Conservation (phyloP, 1,140 invertebrate species). For the Panagrolaimus sp. region DNA sequence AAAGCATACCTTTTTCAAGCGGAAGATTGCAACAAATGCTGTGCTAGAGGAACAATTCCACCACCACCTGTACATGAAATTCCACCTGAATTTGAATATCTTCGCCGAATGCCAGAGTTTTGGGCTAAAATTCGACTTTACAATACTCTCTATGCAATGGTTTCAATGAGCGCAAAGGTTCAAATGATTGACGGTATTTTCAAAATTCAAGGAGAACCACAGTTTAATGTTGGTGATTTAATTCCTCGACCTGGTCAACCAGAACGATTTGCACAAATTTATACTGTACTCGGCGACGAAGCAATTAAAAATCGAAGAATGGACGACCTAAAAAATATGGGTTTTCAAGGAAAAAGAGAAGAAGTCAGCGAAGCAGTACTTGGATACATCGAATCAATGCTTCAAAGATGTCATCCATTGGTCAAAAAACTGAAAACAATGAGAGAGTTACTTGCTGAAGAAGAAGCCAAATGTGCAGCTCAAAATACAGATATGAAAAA, state of each 20-base stretch:
- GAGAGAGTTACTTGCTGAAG: background rate
- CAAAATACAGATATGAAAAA: background rate
- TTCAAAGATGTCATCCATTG: background rate
- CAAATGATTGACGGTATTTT: background rate
- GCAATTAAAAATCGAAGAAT: background rate
- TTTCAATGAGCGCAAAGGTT: background rate
- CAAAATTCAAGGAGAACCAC: background rate
- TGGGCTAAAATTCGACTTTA: background rate
- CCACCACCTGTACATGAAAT: too few relatives aligned
- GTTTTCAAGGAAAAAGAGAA: background rate
- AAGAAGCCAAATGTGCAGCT: background rate
- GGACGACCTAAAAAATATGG: background rate
- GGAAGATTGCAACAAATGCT: background rate
- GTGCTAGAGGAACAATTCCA: background rate
- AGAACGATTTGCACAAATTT: background rate
- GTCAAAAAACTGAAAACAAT: background rate
- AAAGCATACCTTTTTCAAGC: background rate
- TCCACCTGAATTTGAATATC: background rate
- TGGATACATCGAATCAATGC: background rate
- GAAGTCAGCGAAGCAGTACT: background rate
- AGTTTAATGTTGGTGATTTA: background rate
- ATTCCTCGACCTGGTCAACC: background rate
- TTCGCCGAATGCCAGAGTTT: background rate
- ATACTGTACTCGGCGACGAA: background rate
- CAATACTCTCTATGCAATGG: background rate